Base-by-base conservation (phyloP, 2,797 vertebrate species). In the Crenuchus spilurus region DNA sequence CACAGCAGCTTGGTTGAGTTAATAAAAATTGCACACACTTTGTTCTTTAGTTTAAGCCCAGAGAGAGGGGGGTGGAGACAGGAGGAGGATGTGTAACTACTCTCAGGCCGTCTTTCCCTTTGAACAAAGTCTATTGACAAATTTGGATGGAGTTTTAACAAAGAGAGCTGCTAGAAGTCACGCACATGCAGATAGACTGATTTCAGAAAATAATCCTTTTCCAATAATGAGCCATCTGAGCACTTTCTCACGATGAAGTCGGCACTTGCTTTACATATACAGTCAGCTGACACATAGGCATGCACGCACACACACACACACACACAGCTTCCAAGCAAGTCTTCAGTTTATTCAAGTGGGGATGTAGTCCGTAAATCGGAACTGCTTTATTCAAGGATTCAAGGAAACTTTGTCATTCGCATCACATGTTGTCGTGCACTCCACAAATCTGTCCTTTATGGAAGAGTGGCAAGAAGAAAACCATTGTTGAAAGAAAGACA, bases 81-180 rank as follows among this genome's bases (percentile, higher is more conserved):
- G 46, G 9, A 20, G 46, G 2, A 11, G 30, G 26, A n/a, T 28
- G 58, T 51, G 31, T 16, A 39, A 24, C 20, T 28, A 31, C 48
- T 42, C 57, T 64, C 39, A 26, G 61, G 58, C 22, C 57, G 52
- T 31, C 18, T 57, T 20, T 9, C 41, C 52, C 77, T 75, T 79
- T 82, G 68, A 76, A 72, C 55, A 22, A 37, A 62, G 28, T 37
- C 46, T 82, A 79, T 80, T 11, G 80, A 84, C 78, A 46, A 18
- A 63, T 52, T 20, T 52, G 68, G 44, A 71, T 65, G 20, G 52
- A 69, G 75, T 61, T 61, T 62, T 62, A 74, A 57, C 52, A 49
- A 46, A 42, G 67, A 52, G 13, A 49, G 41, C n/a, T 26, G 31
- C 67, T 77, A 37, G 22, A 65, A 65, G 66, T 71, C 48, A 35